Percentiles rank a stretch among this genome's conserved stretches.
These are phyloP conservation scores for Eugnorisma glareosa DNA, from an alignment of 2,888 invertebrate genomes.

Conservation along the genomic window DNA sequence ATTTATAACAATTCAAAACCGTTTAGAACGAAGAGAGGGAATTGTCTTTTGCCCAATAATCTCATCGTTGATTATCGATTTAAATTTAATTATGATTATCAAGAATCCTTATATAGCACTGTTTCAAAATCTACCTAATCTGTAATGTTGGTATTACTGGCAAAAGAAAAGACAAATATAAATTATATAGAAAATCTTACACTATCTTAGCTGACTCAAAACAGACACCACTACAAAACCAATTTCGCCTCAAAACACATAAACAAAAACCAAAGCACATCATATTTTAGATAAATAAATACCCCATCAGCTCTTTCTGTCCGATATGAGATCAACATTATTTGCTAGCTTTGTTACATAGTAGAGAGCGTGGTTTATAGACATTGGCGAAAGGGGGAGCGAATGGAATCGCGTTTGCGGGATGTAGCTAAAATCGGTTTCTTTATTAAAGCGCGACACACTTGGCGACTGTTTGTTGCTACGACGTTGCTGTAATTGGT, in stretches of 20 bases:
- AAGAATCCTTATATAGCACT: neutral
- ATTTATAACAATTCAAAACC: neutral
- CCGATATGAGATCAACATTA: constrained; percentile 74
- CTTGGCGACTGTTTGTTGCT: constrained; percentile 29
- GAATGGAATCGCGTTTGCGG: constrained; percentile 77
- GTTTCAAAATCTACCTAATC: neutral
- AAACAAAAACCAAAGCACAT: constrained; percentile 50
- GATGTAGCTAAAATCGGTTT: constrained; percentile 67
- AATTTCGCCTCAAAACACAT: constrained; percentile 38
- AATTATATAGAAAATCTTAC: neutral
- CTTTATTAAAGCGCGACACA: constrained; percentile 47
- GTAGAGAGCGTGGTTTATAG: constrained; percentile 81
- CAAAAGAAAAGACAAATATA: neutral
- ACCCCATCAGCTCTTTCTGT: constrained; percentile 70
- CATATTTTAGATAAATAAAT: constrained; percentile 70
- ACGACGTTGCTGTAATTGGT: neutral
- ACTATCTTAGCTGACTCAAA: constrained; percentile 9
- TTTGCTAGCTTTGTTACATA: constrained; percentile 75
- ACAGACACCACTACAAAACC: constrained; percentile 4
- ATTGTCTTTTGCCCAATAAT: neutral
- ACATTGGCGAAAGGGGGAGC: constrained; percentile 77
- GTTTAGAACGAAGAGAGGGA: neutral
- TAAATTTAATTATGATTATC: neutral
- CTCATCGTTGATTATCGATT: neutral
- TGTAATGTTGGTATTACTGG: neutral